Evolutionary conservation across 2,113 vertebrate species (phyloP), one percentile per base, ranked within the genome.

Genomic region (Rhinogobius similis): DNA sequence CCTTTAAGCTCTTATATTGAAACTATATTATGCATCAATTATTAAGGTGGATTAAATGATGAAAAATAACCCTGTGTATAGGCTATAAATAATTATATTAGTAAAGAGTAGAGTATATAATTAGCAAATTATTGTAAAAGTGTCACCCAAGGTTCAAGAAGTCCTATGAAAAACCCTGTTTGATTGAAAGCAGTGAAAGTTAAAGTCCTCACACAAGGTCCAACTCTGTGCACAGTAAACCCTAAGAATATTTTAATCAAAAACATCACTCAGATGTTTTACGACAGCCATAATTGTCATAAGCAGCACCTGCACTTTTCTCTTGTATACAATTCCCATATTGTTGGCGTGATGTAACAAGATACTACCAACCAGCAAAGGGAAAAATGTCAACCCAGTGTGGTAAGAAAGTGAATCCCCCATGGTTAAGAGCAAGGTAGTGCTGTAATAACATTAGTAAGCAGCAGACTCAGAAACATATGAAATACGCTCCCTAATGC

Each of bases 401-500:
- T 82, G 85, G 80, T 67, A 65, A 74, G 78, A 83, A 85, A 85
- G 77, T 81, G 73, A 82, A 85, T 83, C 78, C 80, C 72, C 39
- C 65, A 70, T 62, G 78, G 80, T 85, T 59, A 66, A 77, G 64
- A 67, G 64, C 58, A 66, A 75, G 78, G 77, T 52, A 20, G 55
- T 44, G 21, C 70, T 88, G 73, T 78, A 83, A 77, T 87, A 90
- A 88, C 88, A 88, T 1, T 62, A 83, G 75, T 70, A 86, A 75
- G 76, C 68, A 68, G 55, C 65, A 80, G 73, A 84, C 87, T 85
- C 83, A 85, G 81, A 84, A 90, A 86, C 87, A 86, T 39, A 77
- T 88, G 85, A 88, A 86, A 82, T 67, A 67, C 76, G 79, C 73
- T 82, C 79, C 75, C 70, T 78, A 78, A 77, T 85, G 66, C 61